Evolutionary conservation across 2,797 vertebrate species (phyloP).

Genomic region (Myotis daubentonii): DNA sequence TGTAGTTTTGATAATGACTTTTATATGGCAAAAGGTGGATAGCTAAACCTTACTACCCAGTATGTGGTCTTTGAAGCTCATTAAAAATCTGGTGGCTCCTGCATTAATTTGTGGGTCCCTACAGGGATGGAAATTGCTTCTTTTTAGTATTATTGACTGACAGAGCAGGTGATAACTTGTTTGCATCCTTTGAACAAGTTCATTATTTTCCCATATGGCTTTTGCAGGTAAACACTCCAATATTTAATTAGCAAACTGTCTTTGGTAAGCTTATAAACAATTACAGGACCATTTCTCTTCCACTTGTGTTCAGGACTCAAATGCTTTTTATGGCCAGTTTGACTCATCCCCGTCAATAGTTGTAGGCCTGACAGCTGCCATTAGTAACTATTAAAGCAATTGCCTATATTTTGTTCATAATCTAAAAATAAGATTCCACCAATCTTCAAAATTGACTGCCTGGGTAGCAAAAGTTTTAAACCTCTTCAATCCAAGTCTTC

Average conservation of each 20-base stretch:
- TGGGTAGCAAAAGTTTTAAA: conserved; percentile 77
- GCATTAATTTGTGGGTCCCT: conserved; percentile 82
- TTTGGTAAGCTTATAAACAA: conserved; percentile 58
- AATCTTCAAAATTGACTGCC: conserved; percentile 78
- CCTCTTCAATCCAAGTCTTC: conserved; percentile 71
- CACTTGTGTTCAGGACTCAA: conserved; percentile 54
- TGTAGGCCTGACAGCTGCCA: conserved; percentile 78
- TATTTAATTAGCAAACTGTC: conserved; percentile 78
- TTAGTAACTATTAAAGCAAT: conserved; percentile 85
- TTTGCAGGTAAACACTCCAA: conserved; percentile 78
- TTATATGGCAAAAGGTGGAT: conserved; percentile 65
- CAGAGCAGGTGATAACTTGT: conserved; percentile 81
- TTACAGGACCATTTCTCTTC: conserved; percentile 27
- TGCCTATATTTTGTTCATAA: conserved; percentile 71
- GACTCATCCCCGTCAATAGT: conserved; percentile 82
- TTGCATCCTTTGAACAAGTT: conserved; percentile 80
- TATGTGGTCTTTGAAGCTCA: conserved; percentile 78
- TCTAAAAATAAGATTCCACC: conserved; percentile 84
- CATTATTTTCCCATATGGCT: conserved; percentile 81
- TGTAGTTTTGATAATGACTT: conserved; percentile 54
- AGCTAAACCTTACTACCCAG: conserved; percentile 73
- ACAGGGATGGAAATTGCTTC: conserved; percentile 85
- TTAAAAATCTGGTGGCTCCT: conserved; percentile 84
- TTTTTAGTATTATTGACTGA: conserved; percentile 84
- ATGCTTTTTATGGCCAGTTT: conserved; percentile 52